Evolutionary conservation across 2,113 vertebrate species (phyloP), one percentile per base, ranked within the genome.

Genomic region (Chauna torquata): DNA sequence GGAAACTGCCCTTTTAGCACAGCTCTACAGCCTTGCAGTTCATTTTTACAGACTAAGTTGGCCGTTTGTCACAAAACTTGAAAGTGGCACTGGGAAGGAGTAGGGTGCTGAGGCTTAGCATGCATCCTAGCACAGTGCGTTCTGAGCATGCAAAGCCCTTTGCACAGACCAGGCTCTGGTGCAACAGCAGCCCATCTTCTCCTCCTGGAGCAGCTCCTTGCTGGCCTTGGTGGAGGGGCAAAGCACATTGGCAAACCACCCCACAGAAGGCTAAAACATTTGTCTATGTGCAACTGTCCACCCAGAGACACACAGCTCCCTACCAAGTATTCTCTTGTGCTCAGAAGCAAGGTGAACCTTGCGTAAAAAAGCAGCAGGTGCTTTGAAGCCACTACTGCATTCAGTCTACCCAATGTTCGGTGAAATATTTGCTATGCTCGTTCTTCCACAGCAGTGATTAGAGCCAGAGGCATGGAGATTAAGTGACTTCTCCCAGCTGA

Each of bases 61-160:
- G 4, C 8, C 0, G 0, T 23, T 50, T 27, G 22, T 74, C 64
- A 7, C 3, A 30, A 86, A 16, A 25, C 0, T 0, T 0, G 19
- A 62, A 10, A 1, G 3, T n/a, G 0, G 1, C 7, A 11, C 27
- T 0, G 2, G 65, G 45, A 50, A 54, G 76, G 38, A 74, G 1
- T 4, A 49, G 66, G 59, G 4, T 6, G 47, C 27, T 77, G 64
- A 14, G n/a, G 68, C 68, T 36, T 34, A 24, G 32, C 20, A 70
- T 18, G 5, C 27, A 24, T 19, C 42, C 30, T 23, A 16, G 30
- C 11, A 34, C 8, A 16, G 49, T 2, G 12, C 13, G 19, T 32
- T 32, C 64, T 32, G 61, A 40, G 36, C 10, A 9, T 15, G 18
- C 19, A 4, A 70, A 49, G n/a, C 28, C 19, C 25, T 32, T 34